Conservation (phyloP, 2,113 vertebrate species). For the Pardalotus punctatus region DNA sequence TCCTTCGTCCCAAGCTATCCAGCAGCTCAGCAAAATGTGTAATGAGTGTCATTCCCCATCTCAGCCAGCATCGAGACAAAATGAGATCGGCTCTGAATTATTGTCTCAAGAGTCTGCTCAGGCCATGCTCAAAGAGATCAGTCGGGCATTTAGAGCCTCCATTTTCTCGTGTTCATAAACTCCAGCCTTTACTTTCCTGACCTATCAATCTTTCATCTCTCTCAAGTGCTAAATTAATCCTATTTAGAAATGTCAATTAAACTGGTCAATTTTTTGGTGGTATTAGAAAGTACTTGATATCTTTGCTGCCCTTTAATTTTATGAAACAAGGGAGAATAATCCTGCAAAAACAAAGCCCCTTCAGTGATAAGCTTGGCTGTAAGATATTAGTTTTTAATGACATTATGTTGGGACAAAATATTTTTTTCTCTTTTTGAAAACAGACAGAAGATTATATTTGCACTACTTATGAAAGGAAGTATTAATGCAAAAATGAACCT, state of each 20-base stretch:
- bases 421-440: constrained; percentile 5
- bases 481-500: background rate
- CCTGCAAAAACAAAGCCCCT: background rate
- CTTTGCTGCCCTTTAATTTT: constrained; percentile 15
- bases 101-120: background rate
- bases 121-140: background rate
- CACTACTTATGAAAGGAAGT: background rate
- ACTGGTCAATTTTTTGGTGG: background rate
- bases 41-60: background rate
- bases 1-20: background rate
- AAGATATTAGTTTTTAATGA: constrained; percentile 3
- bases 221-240: constrained; percentile 32
- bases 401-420: background rate
- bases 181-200: background rate
- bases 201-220: background rate
- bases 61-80: background rate
- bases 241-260: constrained; percentile 43
- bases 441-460: background rate
- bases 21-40: background rate
- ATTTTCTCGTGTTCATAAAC: background rate
- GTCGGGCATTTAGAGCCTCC: background rate
- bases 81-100: background rate
- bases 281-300: background rate
- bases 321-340: background rate
- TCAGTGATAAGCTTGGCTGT: background rate